Evolutionary conservation across 2,113 vertebrate species (phyloP).

Genomic region (Sminthopsis crassicaudata): DNA sequence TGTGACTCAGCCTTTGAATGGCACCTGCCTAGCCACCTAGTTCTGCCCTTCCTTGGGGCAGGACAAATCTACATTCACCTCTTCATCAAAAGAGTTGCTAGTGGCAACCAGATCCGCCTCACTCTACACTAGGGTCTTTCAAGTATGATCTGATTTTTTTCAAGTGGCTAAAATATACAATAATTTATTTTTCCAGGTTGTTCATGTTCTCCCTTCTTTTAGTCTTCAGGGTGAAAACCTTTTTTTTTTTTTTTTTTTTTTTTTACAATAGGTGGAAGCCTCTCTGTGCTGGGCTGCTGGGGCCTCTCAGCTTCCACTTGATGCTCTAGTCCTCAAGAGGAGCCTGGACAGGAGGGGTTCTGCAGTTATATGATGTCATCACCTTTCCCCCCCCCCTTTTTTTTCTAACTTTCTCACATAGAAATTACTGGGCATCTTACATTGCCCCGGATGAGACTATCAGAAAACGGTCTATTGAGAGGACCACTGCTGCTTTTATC

Average conservation of each 20-base stretch:
- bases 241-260: too few species aligned
- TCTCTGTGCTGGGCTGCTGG: background rate
- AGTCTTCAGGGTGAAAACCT: background rate
- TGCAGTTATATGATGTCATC: background rate
- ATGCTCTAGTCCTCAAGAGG: conserved; percentile 24
- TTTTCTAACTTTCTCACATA: conserved; percentile 11
- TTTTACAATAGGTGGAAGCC: too few species aligned
- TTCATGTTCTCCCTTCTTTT: background rate
- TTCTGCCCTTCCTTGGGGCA: background rate
- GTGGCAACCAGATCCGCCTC: too few species aligned
- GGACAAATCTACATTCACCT: conserved; percentile 38
- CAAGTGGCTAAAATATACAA: conserved; percentile 60
- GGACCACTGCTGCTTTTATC: conserved; percentile 33
- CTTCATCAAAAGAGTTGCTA: background rate
- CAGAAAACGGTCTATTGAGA: conserved; percentile 30
- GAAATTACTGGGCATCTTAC: background rate
- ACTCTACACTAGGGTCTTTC: background rate
- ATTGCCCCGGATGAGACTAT: background rate
- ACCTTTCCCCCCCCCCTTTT: too few species aligned
- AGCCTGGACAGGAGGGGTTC: background rate
- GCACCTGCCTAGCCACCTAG: background rate
- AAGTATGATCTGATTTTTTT: conserved; percentile 48
- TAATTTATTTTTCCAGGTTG: background rate
- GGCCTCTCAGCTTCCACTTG: background rate
- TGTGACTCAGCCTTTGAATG: background rate